A percentile compares a stretch with the other conserved stretches of the same genome.
These are phyloP conservation scores for Chrysolina oricalcia DNA, from an alignment of 2,888 invertebrate species.

Conservation along the genomic window DNA sequence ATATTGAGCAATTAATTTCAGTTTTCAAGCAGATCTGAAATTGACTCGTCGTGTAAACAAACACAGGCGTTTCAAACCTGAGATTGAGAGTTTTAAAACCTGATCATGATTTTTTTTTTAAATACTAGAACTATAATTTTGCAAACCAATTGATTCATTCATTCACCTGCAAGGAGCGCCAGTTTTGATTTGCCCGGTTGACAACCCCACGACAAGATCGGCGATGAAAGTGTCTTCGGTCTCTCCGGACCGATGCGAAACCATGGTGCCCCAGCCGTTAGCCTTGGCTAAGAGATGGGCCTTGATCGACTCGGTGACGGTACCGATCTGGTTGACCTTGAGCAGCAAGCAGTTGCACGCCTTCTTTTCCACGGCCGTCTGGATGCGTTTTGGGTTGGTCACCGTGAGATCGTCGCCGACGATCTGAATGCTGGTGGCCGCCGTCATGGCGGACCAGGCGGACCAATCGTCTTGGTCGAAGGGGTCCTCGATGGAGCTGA, in stretches of 20 bases:
- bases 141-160: background rate
- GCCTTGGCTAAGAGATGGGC: constrained; percentile 91
- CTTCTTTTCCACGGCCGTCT: constrained; percentile 96
- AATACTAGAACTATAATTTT: too few relatives aligned
- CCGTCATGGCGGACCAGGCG: constrained; percentile 90
- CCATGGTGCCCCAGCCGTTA: constrained; percentile 99
- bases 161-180: constrained; percentile 93
- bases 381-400: constrained; percentile 93
- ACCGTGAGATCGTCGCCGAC: constrained; percentile 98
- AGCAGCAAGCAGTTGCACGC: constrained; percentile 97
- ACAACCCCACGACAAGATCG: constrained; percentile 97
- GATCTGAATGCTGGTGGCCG: constrained; percentile 86
- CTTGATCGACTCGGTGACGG: constrained; percentile 96
- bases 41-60: too few relatives aligned
- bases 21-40: too few relatives aligned
- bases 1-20: too few relatives aligned
- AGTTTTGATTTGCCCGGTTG: constrained; percentile 99
- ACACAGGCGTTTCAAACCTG: too few relatives aligned
- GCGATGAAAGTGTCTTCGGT: constrained; percentile 99
- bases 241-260: constrained; percentile 97
- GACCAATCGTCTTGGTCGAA: constrained; percentile 99
- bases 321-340: constrained; percentile 98
- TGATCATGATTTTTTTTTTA: too few relatives aligned
- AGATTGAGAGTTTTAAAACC: too few relatives aligned
- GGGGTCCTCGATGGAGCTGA: constrained; percentile 98